Evolutionary conservation across 2,113 vertebrate genomes (phyloP).

Genomic region (Syngnathoides biaculeatus): DNA sequence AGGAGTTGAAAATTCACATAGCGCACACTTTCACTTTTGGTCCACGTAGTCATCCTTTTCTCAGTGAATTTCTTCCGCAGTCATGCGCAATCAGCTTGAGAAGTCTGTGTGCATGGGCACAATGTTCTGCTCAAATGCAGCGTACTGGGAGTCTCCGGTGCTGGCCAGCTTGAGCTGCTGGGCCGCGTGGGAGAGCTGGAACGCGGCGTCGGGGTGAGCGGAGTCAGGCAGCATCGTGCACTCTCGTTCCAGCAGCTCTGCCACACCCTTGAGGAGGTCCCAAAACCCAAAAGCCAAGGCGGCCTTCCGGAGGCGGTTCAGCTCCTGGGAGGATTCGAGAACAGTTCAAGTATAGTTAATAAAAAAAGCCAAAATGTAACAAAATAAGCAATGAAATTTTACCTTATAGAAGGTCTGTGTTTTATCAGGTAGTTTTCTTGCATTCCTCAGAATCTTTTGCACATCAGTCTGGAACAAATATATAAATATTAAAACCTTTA

Average conservation of each 20-base stretch:
- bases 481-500: not conserved
- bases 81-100: slow-evolving; percentile 67
- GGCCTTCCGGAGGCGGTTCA: slow-evolving; percentile 92
- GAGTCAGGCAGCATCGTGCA: slow-evolving; percentile 93
- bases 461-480: slow-evolving; percentile 86
- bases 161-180: slow-evolving; percentile 93
- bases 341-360: not conserved
- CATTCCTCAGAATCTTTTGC: slow-evolving; percentile 97
- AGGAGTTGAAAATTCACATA: slow-evolving; percentile 1
- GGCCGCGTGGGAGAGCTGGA: slow-evolving; percentile 92
- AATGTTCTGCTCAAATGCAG: slow-evolving; percentile 90
- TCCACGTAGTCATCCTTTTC: slow-evolving; percentile 4
- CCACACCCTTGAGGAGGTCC: slow-evolving; percentile 93
- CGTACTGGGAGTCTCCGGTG: slow-evolving; percentile 82
- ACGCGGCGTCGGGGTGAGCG: slow-evolving; percentile 90
- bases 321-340: slow-evolving; percentile 75
- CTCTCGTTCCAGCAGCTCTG: slow-evolving; percentile 92
- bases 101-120: slow-evolving; percentile 94
- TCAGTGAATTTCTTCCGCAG: not conserved
- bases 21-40: not conserved
- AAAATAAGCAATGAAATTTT: slow-evolving; percentile 27
- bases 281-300: slow-evolving; percentile 94
- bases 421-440: slow-evolving; percentile 97
- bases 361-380: not conserved
- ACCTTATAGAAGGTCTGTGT: slow-evolving; percentile 99